phyloP scores from a whole-genome alignment of 2,113 vertebrate species.

The Zeus faber region DNA sequence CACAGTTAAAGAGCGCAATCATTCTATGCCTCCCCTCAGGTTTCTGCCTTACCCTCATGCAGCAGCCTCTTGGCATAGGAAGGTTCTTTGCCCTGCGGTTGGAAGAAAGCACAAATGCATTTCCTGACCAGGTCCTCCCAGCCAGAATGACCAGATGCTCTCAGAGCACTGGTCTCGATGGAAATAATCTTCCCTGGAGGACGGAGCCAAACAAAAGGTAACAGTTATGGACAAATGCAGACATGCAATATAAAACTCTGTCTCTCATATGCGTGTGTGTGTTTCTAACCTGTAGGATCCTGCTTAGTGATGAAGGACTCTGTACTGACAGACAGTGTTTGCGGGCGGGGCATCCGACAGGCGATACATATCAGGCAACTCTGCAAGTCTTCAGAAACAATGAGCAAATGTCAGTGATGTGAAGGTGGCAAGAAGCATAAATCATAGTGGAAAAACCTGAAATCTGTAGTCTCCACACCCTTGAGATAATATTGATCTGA shows the following conservation, averaged over 20 bases:
- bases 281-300: conserved; percentile 87
- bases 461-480: too few species aligned
- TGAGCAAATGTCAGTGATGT: too few species aligned
- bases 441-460: too few species aligned
- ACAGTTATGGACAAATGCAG: too few species aligned
- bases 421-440: too few species aligned
- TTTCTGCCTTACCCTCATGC: conserved; percentile 89
- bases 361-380: conserved; percentile 93
- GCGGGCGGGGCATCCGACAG: conserved; percentile 82
- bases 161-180: conserved; percentile 92
- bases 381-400: conserved; percentile 82
- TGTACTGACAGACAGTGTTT: conserved; percentile 69
- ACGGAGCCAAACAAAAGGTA: conserved; percentile 2
- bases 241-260: too few species aligned
- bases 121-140: conserved; percentile 97
- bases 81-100: conserved; percentile 91
- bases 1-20: too few species aligned
- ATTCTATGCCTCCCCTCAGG: too few species aligned
- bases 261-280: not conserved
- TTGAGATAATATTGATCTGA: too few species aligned
- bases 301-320: conserved; percentile 96
- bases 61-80: conserved; percentile 95
- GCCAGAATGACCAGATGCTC: conserved; percentile 88
- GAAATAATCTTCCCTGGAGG: conserved; percentile 94
- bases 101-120: conserved; percentile 97